Conservation (phyloP, 2,113 vertebrate genomes). For the Takifugu bimaculatus region DNA sequence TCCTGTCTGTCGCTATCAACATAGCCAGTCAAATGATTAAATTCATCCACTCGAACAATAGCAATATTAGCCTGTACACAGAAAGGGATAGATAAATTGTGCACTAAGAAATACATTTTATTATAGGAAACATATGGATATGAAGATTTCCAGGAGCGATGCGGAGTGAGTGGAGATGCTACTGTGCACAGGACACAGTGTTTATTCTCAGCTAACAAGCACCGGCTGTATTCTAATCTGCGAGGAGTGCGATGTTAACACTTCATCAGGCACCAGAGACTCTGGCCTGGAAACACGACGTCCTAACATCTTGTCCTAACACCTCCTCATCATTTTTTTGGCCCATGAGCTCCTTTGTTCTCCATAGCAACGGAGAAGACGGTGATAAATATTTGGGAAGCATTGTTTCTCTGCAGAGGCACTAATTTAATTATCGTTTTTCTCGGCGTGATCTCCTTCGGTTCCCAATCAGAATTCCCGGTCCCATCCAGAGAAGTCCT, state of each 20-base stretch:
- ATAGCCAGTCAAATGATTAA: no score
- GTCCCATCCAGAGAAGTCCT: constrained; percentile 80
- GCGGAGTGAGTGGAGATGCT: no score
- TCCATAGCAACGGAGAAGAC: constrained; percentile 2
- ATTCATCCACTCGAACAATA: no score
- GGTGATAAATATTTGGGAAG: background rate
- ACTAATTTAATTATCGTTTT: constrained; percentile 13
- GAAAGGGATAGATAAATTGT: no score
- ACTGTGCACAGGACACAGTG: no score
- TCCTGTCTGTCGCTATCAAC: no score
- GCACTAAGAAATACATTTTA: no score
- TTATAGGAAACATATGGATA: no score
- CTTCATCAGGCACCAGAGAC: constrained; percentile 17
- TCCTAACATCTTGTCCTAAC: constrained; percentile 14
- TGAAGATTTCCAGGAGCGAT: no score
- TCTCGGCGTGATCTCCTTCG: background rate
- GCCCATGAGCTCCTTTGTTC: background rate
- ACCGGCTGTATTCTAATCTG: no score
- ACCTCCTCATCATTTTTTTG: background rate
- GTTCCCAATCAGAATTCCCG: constrained; percentile 68
- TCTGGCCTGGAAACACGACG: constrained; percentile 9
- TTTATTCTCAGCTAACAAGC: no score
- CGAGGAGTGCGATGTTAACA: background rate
- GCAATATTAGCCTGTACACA: no score
- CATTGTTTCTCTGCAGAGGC: constrained; percentile 1